phyloP scores from a whole-genome alignment of 2,113 vertebrate genomes.

The Sceloporus tristichus region DNA sequence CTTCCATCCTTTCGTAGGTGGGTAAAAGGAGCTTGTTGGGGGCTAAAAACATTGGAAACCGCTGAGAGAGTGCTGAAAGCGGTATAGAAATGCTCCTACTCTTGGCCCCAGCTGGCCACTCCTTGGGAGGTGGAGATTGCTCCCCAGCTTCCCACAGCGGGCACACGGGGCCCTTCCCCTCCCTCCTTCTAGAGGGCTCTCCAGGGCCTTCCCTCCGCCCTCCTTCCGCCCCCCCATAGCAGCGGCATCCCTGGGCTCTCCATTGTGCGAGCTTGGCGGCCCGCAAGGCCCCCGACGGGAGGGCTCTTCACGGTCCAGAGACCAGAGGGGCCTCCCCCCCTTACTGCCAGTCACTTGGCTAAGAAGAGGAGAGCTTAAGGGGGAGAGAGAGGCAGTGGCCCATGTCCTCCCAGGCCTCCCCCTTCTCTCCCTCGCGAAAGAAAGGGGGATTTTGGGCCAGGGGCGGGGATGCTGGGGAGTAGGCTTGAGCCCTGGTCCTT shows the following conservation, averaged over 20 bases:
- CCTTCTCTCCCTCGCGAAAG: neutral
- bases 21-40: no score
- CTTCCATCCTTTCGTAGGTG: no score
- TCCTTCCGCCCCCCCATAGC: neutral
- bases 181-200: neutral
- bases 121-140: no score
- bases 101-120: no score
- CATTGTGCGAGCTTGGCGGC: constrained; percentile 13
- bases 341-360: neutral
- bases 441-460: no score
- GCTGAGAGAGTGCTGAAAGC: no score
- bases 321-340: neutral
- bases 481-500: neutral
- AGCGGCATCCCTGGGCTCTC: neutral
- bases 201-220: neutral
- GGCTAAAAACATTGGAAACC: no score
- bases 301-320: neutral
- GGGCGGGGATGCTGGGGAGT: neutral
- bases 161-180: no score
- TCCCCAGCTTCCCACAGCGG: no score
- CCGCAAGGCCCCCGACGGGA: neutral
- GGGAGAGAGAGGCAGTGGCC: neutral
- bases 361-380: constrained; percentile 7
- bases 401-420: neutral
- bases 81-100: no score